A percentile compares a stretch with the other conserved stretches of the same genome.
These are phyloP conservation scores for Raja brachyura DNA, from an alignment of 2,113 vertebrate genomes.

Conservation along the genomic window DNA sequence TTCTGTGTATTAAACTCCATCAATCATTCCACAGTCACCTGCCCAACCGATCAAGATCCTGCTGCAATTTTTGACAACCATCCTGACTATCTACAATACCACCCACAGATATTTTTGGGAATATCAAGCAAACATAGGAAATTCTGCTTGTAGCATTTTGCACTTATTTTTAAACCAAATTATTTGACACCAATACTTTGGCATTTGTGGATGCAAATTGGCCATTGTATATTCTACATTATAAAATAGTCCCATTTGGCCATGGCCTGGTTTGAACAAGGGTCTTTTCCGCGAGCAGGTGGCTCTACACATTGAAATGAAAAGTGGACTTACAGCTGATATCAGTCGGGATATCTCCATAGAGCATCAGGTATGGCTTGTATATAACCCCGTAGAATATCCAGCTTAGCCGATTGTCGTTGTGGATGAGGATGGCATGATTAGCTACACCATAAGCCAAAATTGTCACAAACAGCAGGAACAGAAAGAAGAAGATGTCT, in stretches of 20 bases:
- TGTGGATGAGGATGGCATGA: conserved; percentile 90
- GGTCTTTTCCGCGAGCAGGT: neutral
- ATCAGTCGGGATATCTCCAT: conserved; percentile 77
- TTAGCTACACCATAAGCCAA: conserved; percentile 92
- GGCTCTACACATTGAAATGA: neutral
- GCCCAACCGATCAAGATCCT: too few relatives aligned
- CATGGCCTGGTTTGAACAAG: neutral
- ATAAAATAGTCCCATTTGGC: neutral
- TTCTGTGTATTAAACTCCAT: too few relatives aligned
- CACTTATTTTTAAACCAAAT: too few relatives aligned
- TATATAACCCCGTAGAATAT: conserved; percentile 82
- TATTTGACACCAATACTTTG: too few relatives aligned
- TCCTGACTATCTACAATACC: too few relatives aligned
- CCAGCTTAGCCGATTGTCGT: conserved; percentile 80
- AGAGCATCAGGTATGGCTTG: conserved; percentile 88
- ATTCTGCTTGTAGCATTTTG: too few relatives aligned
- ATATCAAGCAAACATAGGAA: too few relatives aligned
- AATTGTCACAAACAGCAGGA: conserved; percentile 90
- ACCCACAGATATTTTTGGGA: too few relatives aligned
- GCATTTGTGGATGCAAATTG: too few relatives aligned
- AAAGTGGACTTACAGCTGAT: conserved; percentile 66
- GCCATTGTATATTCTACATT: neutral
- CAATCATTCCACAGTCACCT: too few relatives aligned
- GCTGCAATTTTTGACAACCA: too few relatives aligned
- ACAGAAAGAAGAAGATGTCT: conserved; percentile 97